Base-by-base conservation (phyloP, 2,888 invertebrate genomes). In the Disparrhopalites patrizii region DNA sequence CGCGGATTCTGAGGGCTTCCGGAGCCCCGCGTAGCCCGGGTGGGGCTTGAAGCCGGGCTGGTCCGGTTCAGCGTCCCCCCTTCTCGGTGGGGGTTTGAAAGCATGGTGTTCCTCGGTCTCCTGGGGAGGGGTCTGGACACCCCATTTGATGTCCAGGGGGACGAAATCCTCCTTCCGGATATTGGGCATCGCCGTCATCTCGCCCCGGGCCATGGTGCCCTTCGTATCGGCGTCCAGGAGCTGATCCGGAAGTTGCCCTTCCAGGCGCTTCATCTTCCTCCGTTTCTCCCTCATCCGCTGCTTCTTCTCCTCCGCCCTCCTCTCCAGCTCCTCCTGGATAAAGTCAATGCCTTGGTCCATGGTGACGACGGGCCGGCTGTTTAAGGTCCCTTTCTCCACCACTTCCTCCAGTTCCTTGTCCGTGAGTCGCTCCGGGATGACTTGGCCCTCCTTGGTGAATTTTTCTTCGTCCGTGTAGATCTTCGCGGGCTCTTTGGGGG, bases 51-150 rank as follows among this genome's bases (percentile, higher is more conserved):
- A n/a, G 13, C 23, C 1, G 18, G 23, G 15, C 18, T 8, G 50
- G 50, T 3, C 23, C 52, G 13, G 28, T 10, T 25, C 18, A 13
- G 20, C 4, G 1, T 4, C 2, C 5, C 5, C 33, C 8, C 31
- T 30, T 30, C 20, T 36, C 8, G 20, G 15, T 1, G 60, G 60
- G 10, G 60, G 60, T 47, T 60, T 60, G 23, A 60, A 60, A 1
- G 3, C 18, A 18, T 60, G 60, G 4, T 43, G 47, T n/a, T 28
- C 31, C n/a, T n/a, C 10, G 18, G 23, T 8, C 18, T 60, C 23
- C 1, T 10, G 3, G 2, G 60, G 60, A 13, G 47, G 47, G 7
- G 23, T 18, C 47, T 60, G 43, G 4, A 60, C 60, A 18, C 60
- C 60, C 60, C 60, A 60, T 31, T 30, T 60, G 2, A 28, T 31